Percentiles rank a stretch among this genome's conserved stretches.
Evolutionary conservation across 2,113 vertebrate genomes (phyloP).

Genomic region (Mormyrus iriodes): DNA sequence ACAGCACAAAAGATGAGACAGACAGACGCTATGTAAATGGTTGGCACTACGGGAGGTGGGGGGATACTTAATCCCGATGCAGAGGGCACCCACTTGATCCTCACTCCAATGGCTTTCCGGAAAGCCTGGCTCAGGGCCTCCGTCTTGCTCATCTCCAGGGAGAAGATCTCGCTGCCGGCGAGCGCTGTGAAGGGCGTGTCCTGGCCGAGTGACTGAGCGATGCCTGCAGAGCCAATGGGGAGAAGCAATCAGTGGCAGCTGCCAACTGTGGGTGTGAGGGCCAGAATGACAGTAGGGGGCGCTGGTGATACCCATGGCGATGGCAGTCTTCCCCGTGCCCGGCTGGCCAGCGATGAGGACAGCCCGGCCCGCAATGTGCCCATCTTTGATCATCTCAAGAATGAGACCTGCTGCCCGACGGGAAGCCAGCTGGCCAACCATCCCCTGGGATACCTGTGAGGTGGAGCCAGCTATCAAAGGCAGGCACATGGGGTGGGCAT

Average conservation of each 20-base stretch:
- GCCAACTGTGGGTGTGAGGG: slow-evolving; percentile 3
- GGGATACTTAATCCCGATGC: not conserved
- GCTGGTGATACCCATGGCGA: slow-evolving; percentile 76
- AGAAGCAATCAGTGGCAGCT: not conserved
- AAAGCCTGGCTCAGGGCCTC: slow-evolving; percentile 87
- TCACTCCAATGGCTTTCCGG: slow-evolving; percentile 83
- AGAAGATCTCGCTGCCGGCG: slow-evolving; percentile 87
- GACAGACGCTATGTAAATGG: not conserved
- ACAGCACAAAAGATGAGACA: not conserved
- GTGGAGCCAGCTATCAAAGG: not conserved
- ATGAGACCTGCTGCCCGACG: slow-evolving; percentile 81
- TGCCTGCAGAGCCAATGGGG: slow-evolving; percentile 55
- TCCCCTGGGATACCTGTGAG: slow-evolving; percentile 80
- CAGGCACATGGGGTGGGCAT: not conserved
- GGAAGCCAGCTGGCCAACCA: slow-evolving; percentile 86
- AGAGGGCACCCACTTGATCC: slow-evolving; percentile 74
- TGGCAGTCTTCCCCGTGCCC: slow-evolving; percentile 86
- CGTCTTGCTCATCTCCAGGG: slow-evolving; percentile 90
- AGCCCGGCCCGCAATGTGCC: slow-evolving; percentile 84
- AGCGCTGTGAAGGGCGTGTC: slow-evolving; percentile 88
- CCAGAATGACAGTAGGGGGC: not conserved
- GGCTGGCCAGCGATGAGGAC: slow-evolving; percentile 85
- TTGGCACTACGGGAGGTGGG: not conserved
- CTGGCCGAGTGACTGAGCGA: slow-evolving; percentile 77
- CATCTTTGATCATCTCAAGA: slow-evolving; percentile 89